Evolutionary conservation across 2,797 vertebrate genomes (phyloP).

Genomic region (Dendrocincla tyrannina): DNA sequence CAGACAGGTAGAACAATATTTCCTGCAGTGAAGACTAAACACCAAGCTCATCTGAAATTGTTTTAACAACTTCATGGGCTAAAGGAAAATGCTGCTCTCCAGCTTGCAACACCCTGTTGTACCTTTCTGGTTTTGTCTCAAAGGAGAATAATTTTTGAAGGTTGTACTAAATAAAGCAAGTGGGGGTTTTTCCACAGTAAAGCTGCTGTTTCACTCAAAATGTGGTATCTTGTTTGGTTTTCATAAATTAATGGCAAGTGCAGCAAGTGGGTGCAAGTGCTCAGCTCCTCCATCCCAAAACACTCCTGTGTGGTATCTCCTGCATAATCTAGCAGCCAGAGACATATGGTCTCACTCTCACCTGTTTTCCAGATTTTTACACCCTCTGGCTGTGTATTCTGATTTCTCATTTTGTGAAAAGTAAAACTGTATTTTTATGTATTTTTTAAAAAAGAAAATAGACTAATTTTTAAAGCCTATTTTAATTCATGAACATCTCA

Average conservation of each 20-base stretch:
- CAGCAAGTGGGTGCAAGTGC: background rate
- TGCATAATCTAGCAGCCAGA: background rate
- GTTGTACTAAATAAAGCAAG: background rate
- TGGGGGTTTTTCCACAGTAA: background rate
- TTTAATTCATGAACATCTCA: background rate
- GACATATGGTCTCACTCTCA: background rate
- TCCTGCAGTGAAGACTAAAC: slow-evolving; percentile 15
- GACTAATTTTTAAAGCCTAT: background rate
- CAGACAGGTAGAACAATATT: slow-evolving; percentile 15
- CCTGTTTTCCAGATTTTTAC: background rate
- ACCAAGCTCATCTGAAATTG: slow-evolving; percentile 4
- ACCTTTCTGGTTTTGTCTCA: background rate
- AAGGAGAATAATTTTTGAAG: background rate
- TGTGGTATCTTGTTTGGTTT: background rate
- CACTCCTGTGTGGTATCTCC: background rate
- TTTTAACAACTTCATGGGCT: slow-evolving; percentile 1
- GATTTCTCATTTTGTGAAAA: background rate
- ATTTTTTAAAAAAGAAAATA: background rate
- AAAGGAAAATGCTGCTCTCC: background rate
- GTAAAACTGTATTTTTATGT: background rate
- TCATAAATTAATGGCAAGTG: background rate
- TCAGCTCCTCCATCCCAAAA: background rate
- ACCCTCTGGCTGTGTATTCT: background rate
- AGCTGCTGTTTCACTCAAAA: background rate
- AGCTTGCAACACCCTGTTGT: background rate